These are phyloP conservation scores for Alligator sinensis DNA, from an alignment of 2,113 vertebrate genomes.

Conservation along the genomic window DNA sequence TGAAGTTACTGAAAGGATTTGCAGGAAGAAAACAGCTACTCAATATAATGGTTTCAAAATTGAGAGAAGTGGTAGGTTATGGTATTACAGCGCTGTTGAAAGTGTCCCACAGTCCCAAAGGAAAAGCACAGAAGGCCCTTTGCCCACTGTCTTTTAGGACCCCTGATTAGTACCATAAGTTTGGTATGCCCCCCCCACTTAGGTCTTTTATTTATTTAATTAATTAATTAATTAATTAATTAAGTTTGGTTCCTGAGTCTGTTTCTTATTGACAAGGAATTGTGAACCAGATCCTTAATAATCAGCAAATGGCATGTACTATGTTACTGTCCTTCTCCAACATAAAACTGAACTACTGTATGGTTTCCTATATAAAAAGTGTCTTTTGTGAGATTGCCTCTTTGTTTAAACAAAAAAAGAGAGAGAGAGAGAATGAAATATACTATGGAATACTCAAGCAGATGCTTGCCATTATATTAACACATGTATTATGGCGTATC, in stretches of 20 bases:
- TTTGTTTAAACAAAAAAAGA: conserved; percentile 78
- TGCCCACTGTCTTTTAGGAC: neutral
- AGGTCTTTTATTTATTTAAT: neutral
- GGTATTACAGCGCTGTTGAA: neutral
- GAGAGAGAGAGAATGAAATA: conserved; percentile 70
- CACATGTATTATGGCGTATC: conserved; percentile 84
- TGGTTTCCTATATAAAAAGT: conserved; percentile 54
- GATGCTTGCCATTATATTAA: conserved; percentile 81
- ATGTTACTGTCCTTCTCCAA: conserved; percentile 33
- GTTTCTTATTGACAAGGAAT: neutral
- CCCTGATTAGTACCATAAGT: neutral
- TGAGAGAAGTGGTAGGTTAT: neutral
- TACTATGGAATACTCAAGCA: conserved; percentile 74
- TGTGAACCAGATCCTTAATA: conserved; percentile 5
- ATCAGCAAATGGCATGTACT: conserved; percentile 22
- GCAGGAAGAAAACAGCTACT: neutral
- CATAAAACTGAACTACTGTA: conserved; percentile 25
- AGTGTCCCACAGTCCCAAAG: accelerated
- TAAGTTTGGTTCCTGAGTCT: neutral
- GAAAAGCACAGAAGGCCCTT: neutral
- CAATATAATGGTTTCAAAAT: neutral
- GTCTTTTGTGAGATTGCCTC: conserved; percentile 71
- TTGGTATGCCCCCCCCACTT: neutral
- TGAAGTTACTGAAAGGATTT: neutral
- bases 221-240: neutral